A percentile compares a stretch with the other conserved stretches of the same genome.
Evolutionary conservation across 1,140 invertebrate species (phyloP).

Genomic region (honey bee (Apis mellifera)): DNA sequence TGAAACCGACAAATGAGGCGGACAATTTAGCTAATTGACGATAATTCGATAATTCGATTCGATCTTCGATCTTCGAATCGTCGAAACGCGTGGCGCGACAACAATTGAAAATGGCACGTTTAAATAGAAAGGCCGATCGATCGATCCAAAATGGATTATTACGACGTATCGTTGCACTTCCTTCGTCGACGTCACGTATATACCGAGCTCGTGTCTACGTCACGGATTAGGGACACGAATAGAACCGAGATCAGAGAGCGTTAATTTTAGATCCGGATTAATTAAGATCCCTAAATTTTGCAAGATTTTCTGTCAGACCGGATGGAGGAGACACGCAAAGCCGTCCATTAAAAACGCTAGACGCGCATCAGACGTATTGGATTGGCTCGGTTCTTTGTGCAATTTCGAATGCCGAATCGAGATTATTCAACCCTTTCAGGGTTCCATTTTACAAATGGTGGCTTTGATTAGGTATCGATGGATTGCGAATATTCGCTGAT

Average conservation of each 20-base stretch:
- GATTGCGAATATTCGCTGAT: too few species aligned
- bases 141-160: conserved; percentile 35
- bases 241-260: conserved; percentile 72
- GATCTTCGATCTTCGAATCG: not conserved
- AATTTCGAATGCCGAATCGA: not conserved
- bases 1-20: too few species aligned
- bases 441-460: too few species aligned
- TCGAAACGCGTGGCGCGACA: not conserved
- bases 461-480: too few species aligned
- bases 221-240: conserved; percentile 72
- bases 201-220: conserved; percentile 70
- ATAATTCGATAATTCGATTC: too few species aligned
- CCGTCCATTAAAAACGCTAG: not conserved
- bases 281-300: conserved; percentile 77
- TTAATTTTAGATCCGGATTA: conserved; percentile 78
- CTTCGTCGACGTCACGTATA: conserved; percentile 71
- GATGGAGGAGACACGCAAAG: conserved; percentile 37
- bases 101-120: conserved; percentile 26
- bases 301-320: conserved; percentile 70
- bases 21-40: not conserved
- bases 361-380: not conserved
- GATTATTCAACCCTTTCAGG: too few species aligned
- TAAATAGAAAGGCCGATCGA: conserved; percentile 34
- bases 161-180: conserved; percentile 60
- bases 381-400: not conserved